Evolutionary conservation across 2,797 vertebrate species (phyloP).

Genomic region (Falco novaeseelandiae): DNA sequence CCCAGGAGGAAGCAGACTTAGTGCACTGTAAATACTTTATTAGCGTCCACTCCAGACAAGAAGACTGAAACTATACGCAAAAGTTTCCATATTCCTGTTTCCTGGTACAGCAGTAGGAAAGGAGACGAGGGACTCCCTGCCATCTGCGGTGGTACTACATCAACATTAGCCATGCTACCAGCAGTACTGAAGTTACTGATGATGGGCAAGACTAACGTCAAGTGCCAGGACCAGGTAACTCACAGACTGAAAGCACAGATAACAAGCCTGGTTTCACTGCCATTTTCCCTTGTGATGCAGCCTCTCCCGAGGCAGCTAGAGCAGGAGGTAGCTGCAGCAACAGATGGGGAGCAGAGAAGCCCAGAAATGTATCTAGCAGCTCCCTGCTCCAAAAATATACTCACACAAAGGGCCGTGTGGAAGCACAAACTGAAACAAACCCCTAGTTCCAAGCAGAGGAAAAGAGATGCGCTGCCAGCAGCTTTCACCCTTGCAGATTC

Average conservation of each 20-base stretch:
- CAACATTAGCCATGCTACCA: background rate
- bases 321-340: background rate
- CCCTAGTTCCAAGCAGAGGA: background rate
- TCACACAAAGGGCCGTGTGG: background rate
- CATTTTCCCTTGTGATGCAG: background rate
- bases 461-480: background rate
- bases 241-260: background rate
- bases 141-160: background rate
- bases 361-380: background rate
- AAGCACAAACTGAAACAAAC: background rate
- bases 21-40: background rate
- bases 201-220: background rate
- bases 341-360: slow-evolving; percentile 15
- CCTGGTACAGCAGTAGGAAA: background rate
- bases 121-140: background rate
- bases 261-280: background rate
- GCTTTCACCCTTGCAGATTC: background rate
- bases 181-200: background rate
- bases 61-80: background rate
- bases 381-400: slow-evolving; percentile 39
- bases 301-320: background rate
- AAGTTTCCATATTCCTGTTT: background rate
- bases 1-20: background rate
- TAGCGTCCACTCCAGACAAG: background rate
- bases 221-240: background rate